A percentile compares a stretch with the other conserved stretches of the same genome.
Conservation (phyloP, 2,797 vertebrate genomes). For the Fundulus diaphanus region DNA sequence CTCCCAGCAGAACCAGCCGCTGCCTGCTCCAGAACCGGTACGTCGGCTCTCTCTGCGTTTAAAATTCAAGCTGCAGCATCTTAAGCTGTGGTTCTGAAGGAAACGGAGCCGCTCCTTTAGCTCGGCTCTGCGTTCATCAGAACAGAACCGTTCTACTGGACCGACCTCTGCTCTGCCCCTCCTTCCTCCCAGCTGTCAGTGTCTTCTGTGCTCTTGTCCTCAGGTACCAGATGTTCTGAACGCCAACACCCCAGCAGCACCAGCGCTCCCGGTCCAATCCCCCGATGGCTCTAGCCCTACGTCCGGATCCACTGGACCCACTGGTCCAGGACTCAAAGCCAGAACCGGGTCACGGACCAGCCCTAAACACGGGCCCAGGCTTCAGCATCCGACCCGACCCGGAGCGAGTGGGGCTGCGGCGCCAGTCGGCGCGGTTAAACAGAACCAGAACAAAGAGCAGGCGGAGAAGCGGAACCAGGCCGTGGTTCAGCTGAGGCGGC, state of each 20-base stretch:
- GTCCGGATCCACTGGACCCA: conserved; percentile 12
- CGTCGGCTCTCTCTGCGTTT: not conserved
- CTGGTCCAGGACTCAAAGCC: conserved; percentile 34
- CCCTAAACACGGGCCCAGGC: conserved; percentile 37
- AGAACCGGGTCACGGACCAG: conserved; percentile 38
- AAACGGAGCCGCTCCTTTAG: not conserved
- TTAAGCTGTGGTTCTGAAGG: too few relatives aligned
- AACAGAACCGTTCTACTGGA: not conserved
- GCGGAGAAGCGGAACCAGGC: conserved; percentile 73
- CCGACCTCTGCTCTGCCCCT: not conserved
- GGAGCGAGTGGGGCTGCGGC: not conserved
- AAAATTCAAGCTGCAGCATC: not conserved
- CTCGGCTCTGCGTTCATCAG: not conserved
- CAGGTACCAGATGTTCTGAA: conserved; percentile 52
- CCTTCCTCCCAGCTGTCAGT: too few relatives aligned
- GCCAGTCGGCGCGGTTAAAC: conserved; percentile 23
- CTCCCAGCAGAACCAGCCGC: conserved; percentile 36
- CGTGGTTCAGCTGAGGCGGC: conserved; percentile 69
- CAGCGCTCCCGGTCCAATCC: conserved; percentile 19
- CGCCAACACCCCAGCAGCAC: conserved; percentile 14
- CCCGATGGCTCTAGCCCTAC: conserved; percentile 10
- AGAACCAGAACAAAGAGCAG: conserved; percentile 61
- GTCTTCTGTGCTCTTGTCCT: not conserved
- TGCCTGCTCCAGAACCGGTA: conserved; percentile 51
- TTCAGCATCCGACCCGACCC: conserved; percentile 33